Base-by-base conservation (phyloP, 2,113 vertebrate genomes). In the Carassius gibelio region DNA sequence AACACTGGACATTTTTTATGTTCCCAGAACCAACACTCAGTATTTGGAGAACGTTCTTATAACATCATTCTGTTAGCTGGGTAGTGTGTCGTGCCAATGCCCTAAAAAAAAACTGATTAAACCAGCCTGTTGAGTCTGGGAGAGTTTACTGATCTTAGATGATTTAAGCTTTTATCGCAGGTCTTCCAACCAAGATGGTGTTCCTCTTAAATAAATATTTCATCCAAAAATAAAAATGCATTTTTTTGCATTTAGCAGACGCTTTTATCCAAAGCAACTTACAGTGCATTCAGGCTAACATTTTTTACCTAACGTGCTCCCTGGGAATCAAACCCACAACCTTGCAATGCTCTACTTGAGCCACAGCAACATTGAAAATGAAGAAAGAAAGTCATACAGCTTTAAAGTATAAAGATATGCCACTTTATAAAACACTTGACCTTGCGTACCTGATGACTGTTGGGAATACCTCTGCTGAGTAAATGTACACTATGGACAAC, bases 391-490 rank as follows among this genome's bases (percentile, higher is more conserved):
- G 4, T 23, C n/a, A 64, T 13, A 11, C n/a, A 64, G 10, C n/a
- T 66, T 66, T 66, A 1, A 1, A 26, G 10, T 66, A 66, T 30
- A 66, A 34, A 34, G 19, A 1, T 4, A 38, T 38, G 1, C 4
- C 17, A 42, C 9, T 72, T 72, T 11, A 21, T 72, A 19, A 21
- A 38, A 21, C 68, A 21, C 17, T 71, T 78, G 17, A 15, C 7
- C 3, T 21, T 55, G 38, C 81, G 92, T 59, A 94, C 93, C 93
- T 93, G 87, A 94, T 89, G 1, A 94, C 91, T 4, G 94, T 94
- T 3, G 94, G 93, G 52, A 94, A 94, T 30, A 94, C 74, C 83
- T 94, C 93, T 7, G 93, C 93, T 36, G 93, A 93, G 83, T 94
- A 94, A 66, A 94, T 79, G 45, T 94, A 94, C 34, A 94, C 92